Base-by-base conservation (phyloP, 2,888 invertebrate species). In the Apamea anceps region DNA sequence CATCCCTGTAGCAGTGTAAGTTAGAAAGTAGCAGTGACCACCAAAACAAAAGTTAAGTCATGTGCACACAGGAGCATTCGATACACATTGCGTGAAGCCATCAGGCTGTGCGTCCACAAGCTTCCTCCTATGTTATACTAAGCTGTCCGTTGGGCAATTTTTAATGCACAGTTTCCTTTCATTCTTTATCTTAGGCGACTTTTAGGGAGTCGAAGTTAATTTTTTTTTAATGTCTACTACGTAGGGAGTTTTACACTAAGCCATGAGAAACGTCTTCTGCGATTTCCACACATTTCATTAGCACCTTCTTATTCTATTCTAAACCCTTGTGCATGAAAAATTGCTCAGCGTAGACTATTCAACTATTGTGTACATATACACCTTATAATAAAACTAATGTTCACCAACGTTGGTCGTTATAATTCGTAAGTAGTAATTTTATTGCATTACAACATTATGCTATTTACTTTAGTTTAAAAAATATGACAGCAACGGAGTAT, bases 381-480 rank as follows among this genome's bases (percentile, higher is more conserved):
- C 79, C 85, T 85, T 88, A 89, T 79, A 80, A 79, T 85, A 89
- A 89, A 89, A 75, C 89, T 92, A 91, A 87, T 86, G 80, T 87
- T 81, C 81, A 88, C 88, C 89, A 90, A 89, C 80, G 82, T 92
- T 92, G 92, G 91, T 93, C 91, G 80, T 88, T 88, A 88, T 90
- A 92, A 92, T 92, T 93, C 91, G 91, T 88, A 89, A 85, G 79
- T 83, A 84, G 85, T 85, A 80, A 85, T 81, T 84, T 90, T 91
- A 92, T 88, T 91, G 88, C 88, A 85, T 85, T 81, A 81, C 45
- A 85, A 85, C 80, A 89, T 90, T 89, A 91, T 85, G 83, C 88
- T 87, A 89, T 77, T 82, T 82, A 85, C 60, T 80, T 87, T 86
- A 79, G 62, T 75, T 82, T 85, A 68, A 82, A 80, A 85, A 87